Evolutionary conservation across 1,140 invertebrate species (phyloP), one percentile per base, ranked within the genome.

Genomic region (Himalopsyche phryganea): DNA sequence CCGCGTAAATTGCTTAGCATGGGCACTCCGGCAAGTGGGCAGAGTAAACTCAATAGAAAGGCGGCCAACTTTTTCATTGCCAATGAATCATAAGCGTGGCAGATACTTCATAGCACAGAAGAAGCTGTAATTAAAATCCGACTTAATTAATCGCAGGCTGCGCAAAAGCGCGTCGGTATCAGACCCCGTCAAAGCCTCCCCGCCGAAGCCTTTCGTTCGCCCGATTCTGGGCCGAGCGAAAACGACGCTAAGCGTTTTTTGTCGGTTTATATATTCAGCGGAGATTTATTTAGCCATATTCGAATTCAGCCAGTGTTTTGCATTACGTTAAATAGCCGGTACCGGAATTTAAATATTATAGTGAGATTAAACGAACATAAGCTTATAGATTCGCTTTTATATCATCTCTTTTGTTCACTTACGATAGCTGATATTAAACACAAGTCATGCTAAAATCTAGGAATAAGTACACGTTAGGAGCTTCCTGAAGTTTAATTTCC

Each of bases 111-210:
- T n/a, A n/a, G n/a, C 15, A 19, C 19, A 7, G 38, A 20, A 51
- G 14, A 9, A 51, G 38, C 9, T 33, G 32, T 49, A 19, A 33
- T 6, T 15, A 33, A 32, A 35, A 49, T 20, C 38, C 38, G 49
- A 41, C 38, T 51, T 51, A 51, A 51, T 51, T 51, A 51, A 51
- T 51, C 49, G 49, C 36, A 11, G n/a, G 5, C 10, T 38, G 13
- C 49, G 49, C 49, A 13, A 28, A 36, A 19, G 6, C 14, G 17
- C 48, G 23, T 28, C 5, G 48, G 15, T 17, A 9, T 20, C 33
- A 18, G 35, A 15, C 14, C 38, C 10, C 48, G 14, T 10, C 4
- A 38, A 10, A 19, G 28, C 41, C 13, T 13, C 18, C 18, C 35
- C 38, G 19, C 18, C 49, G 48, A 19, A n/a, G 41, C 41, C 41